phyloP scores from a whole-genome alignment of 2,888 invertebrate genomes.

The Polietes domitor region DNA sequence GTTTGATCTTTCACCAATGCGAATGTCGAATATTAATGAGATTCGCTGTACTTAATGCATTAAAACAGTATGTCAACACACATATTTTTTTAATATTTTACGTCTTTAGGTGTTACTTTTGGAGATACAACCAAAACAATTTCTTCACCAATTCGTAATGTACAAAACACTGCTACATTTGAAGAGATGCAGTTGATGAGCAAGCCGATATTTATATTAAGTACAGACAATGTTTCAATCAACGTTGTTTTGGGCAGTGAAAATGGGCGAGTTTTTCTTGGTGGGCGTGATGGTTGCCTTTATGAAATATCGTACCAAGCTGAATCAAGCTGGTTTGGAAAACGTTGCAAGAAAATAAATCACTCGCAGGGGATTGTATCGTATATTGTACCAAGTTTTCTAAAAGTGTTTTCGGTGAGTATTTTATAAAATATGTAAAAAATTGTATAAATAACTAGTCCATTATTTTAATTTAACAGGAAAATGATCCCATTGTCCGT shows the following conservation, averaged over 20 bases:
- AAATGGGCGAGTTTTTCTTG: constrained; percentile 95
- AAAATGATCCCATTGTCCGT: constrained; percentile 94
- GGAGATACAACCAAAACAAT: constrained; percentile 75
- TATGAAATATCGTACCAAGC: constrained; percentile 98
- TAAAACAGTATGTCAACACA: too few relatives aligned
- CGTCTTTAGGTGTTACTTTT: constrained; percentile 77
- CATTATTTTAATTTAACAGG: constrained; percentile 83
- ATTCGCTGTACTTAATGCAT: too few relatives aligned
- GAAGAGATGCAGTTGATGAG: constrained; percentile 95
- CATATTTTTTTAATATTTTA: too few relatives aligned
- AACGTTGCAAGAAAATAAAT: constrained; percentile 96
- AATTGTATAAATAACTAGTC: not conserved
- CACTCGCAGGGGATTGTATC: constrained; percentile 94
- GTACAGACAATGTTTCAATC: constrained; percentile 93
- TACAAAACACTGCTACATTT: constrained; percentile 73
- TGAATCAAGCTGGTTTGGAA: constrained; percentile 95
- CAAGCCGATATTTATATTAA: constrained; percentile 95
- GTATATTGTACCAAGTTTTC: constrained; percentile 93
- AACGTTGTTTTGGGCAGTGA: constrained; percentile 90
- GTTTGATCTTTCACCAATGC: too few relatives aligned
- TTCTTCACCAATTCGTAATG: constrained; percentile 73
- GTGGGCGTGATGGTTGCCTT: constrained; percentile 95
- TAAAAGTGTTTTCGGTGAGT: constrained; percentile 85
- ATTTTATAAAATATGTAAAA: not conserved
- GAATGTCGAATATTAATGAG: too few relatives aligned